Conservation (phyloP, 2,113 vertebrate genomes). For the Zingel zingel region DNA sequence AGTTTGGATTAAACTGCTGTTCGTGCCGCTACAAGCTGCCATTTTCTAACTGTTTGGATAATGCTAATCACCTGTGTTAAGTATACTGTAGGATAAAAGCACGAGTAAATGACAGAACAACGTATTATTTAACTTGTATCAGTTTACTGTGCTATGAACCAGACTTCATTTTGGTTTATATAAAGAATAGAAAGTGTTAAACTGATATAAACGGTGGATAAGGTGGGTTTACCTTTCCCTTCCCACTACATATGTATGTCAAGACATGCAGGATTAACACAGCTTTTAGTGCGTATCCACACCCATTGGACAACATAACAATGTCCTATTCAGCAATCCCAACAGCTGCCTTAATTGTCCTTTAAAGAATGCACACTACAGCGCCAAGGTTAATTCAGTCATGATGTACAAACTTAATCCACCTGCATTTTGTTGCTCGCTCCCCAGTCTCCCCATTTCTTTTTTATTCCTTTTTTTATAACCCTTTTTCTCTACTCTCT, state of each 20-base stretch:
- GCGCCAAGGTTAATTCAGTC: constrained; percentile 62
- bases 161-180: background rate
- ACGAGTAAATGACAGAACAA: background rate
- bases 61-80: constrained; percentile 59
- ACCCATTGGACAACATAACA: constrained; percentile 18
- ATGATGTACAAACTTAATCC: constrained; percentile 63
- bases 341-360: constrained; percentile 52
- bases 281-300: background rate
- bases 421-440: constrained; percentile 54
- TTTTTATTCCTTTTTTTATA: background rate
- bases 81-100: constrained; percentile 24
- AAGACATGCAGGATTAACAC: background rate
- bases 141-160: background rate
- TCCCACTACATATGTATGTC: background rate
- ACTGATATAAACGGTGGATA: background rate
- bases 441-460: constrained; percentile 8
- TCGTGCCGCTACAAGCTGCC: constrained; percentile 47
- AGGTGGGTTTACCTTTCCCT: constrained; percentile 4
- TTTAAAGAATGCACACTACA: constrained; percentile 32
- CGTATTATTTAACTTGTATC: constrained; percentile 1
- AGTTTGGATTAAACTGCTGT: constrained; percentile 53
- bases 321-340: constrained; percentile 23
- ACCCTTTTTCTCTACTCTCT: constrained; percentile 15
- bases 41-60: constrained; percentile 54
- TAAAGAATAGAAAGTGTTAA: background rate